phyloP scores from a whole-genome alignment of 2,888 invertebrate genomes.

The Trichopria drosophilae region DNA sequence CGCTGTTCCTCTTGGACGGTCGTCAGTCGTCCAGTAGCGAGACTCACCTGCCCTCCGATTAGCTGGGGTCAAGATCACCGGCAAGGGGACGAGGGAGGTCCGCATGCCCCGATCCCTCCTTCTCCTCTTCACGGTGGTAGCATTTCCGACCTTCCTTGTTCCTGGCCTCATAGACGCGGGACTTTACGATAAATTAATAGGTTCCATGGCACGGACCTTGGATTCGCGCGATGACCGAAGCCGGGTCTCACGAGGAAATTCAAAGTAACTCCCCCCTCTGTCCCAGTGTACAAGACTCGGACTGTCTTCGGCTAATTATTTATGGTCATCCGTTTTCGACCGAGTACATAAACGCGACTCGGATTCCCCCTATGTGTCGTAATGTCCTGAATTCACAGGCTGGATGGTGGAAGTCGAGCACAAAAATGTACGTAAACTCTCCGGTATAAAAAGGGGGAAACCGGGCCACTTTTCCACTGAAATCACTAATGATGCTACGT shows the following conservation, averaged over 20 bases:
- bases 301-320: constrained; percentile 41
- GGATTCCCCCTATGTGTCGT: no score
- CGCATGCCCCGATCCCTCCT: constrained; percentile 31
- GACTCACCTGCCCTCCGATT: constrained; percentile 56
- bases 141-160: constrained; percentile 4
- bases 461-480: no score
- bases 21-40: constrained; percentile 44
- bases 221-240: constrained; percentile 23
- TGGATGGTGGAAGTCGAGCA: no score
- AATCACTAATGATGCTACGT: no score
- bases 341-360: background rate
- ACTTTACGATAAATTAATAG: constrained; percentile 56
- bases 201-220: constrained; percentile 46
- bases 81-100: no score
- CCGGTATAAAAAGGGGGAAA: no score
- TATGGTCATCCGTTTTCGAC: constrained; percentile 37
- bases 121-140: constrained; percentile 25
- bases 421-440: no score
- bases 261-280: no score
- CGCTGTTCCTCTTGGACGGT: no score
- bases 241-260: constrained; percentile 45
- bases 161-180: constrained; percentile 31
- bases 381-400: no score
- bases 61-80: constrained; percentile 52
- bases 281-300: constrained; percentile 22